Conservation (phyloP, 2,113 vertebrate species). For the Vimba vimba region DNA sequence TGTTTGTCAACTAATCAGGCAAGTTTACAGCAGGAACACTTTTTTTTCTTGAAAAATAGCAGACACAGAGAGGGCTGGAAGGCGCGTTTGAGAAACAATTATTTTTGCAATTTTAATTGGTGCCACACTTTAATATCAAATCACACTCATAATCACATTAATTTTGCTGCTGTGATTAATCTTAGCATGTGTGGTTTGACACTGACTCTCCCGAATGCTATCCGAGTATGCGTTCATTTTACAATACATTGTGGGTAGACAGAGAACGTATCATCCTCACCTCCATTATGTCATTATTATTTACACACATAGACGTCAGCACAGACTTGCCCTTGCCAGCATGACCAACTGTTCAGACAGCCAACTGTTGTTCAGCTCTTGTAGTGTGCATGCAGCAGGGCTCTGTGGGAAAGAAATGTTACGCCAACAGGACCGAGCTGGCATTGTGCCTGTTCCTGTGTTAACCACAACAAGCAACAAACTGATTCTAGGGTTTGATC, state of each 20-base stretch:
- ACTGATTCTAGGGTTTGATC: neutral
- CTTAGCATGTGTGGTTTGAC: neutral
- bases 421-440: constrained; percentile 29
- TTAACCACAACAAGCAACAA: constrained; percentile 49
- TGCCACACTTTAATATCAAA: neutral
- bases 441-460: constrained; percentile 47
- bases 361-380: constrained; percentile 51
- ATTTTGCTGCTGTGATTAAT: neutral
- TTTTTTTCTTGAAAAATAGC: neutral
- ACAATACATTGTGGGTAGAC: neutral
- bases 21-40: neutral
- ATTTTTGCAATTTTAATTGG: neutral
- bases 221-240: neutral
- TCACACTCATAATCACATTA: neutral
- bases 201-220: neutral
- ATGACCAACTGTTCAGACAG: constrained; percentile 42
- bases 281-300: constrained; percentile 29
- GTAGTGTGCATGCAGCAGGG: constrained; percentile 42
- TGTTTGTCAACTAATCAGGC: neutral
- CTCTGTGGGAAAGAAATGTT: constrained; percentile 47
- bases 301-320: constrained; percentile 24
- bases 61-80: neutral
- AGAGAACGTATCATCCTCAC: neutral
- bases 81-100: neutral
- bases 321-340: constrained; percentile 30